A percentile compares a stretch with the other conserved stretches of the same genome.
Evolutionary conservation across 2,888 invertebrate species (phyloP).

Genomic region (Graphium colonna): DNA sequence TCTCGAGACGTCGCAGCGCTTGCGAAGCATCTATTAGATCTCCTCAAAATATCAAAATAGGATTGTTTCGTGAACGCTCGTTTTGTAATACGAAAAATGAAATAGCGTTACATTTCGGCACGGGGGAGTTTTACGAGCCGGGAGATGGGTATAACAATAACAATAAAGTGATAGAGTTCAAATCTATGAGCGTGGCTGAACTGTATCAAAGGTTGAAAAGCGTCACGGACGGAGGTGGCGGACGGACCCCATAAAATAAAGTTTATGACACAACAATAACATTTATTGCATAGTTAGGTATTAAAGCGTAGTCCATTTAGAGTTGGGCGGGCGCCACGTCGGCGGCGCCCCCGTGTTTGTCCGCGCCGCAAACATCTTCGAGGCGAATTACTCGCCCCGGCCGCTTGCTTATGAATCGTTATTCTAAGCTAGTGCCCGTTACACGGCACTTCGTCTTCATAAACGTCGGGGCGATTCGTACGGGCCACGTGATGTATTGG

Average conservation of each 20-base stretch:
- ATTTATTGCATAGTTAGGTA: constrained; percentile 74
- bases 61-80: constrained; percentile 51
- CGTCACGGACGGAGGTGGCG: constrained; percentile 49
- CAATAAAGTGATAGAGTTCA: constrained; percentile 40
- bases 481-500: constrained; percentile 29
- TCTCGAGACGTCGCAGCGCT: constrained; percentile 43
- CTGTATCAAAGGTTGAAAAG: constrained; percentile 58
- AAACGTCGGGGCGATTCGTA: constrained; percentile 24
- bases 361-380: constrained; percentile 49
- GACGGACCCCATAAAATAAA: constrained; percentile 69
- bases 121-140: not conserved
- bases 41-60: constrained; percentile 60
- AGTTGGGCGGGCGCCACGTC: constrained; percentile 56
- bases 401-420: constrained; percentile 43
- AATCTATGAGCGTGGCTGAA: constrained; percentile 35
- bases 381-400: constrained; percentile 40
- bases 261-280: constrained; percentile 76
- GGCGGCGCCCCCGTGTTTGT: constrained; percentile 47
- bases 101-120: constrained; percentile 31
- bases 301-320: constrained; percentile 71
- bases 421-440: constrained; percentile 47
- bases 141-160: not conserved
- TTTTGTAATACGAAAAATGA: constrained; percentile 31
- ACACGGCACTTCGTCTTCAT: constrained; percentile 33
- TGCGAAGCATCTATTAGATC: constrained; percentile 40